Evolutionary conservation across 2,113 vertebrate genomes (phyloP).

Genomic region (Macrotus californicus): DNA sequence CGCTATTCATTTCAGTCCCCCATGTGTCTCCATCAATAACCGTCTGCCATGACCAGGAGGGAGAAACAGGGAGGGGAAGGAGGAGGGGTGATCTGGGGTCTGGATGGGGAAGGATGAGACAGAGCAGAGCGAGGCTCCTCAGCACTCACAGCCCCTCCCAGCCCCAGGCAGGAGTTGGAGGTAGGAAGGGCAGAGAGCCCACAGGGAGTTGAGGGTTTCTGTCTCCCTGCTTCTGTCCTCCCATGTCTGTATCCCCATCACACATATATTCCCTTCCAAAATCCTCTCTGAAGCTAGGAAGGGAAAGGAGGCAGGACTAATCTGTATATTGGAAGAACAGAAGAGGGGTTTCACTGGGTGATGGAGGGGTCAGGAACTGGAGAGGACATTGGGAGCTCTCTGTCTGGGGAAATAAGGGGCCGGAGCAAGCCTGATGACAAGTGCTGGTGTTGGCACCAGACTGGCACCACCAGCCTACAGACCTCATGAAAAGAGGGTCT

Average conservation of each 20-base stretch:
- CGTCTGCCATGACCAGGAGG: conserved; percentile 31
- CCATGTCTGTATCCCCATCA: not conserved
- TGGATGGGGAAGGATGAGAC: not conserved
- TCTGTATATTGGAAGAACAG: not conserved
- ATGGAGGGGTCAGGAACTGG: not conserved
- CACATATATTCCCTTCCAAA: not conserved
- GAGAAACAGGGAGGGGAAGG: not conserved
- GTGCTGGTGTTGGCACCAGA: not conserved
- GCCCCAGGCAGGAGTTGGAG: not conserved
- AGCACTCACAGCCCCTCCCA: not conserved
- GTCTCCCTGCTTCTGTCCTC: not conserved
- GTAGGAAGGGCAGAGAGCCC: too few species aligned
- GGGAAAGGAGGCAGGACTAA: not conserved
- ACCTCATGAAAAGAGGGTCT: not conserved
- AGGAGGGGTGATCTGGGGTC: not conserved
- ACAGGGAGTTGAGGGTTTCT: not conserved
- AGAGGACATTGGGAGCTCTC: not conserved
- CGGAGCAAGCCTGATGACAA: not conserved
- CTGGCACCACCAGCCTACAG: not conserved
- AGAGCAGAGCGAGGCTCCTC: not conserved
- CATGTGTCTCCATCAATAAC: conserved; percentile 68
- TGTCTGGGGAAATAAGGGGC: not conserved
- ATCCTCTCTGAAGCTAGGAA: not conserved
- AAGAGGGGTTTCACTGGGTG: not conserved
- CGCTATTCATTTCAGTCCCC: conserved; percentile 63